These are phyloP conservation scores for Toxotes jaculatrix DNA, from an alignment of 2,113 vertebrate genomes.

Conservation along the genomic window DNA sequence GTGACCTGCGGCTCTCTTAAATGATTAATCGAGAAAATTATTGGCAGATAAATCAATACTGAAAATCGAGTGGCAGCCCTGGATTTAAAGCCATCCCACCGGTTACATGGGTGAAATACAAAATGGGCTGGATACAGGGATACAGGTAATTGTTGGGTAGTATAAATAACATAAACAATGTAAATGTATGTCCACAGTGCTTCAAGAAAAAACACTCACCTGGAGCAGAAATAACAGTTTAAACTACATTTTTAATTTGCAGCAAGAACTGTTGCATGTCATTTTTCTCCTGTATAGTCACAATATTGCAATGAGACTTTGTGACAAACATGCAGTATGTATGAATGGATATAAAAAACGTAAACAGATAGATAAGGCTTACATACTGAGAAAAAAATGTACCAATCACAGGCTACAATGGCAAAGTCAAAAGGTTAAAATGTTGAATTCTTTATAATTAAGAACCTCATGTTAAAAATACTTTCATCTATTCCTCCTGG, in stretches of 20 bases:
- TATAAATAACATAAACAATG: neutral
- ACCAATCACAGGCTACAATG: slow-evolving; percentile 65
- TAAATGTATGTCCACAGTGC: neutral
- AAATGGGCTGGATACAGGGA: neutral
- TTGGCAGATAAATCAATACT: neutral
- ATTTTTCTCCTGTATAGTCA: slow-evolving; percentile 52
- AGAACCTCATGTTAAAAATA: slow-evolving; percentile 54
- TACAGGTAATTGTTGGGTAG: neutral
- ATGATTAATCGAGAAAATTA: neutral
- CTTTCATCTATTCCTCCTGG: slow-evolving; percentile 38
- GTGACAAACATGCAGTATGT: slow-evolving; percentile 60
- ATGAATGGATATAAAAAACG: slow-evolving; percentile 70
- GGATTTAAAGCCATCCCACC: neutral
- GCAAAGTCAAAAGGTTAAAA: slow-evolving; percentile 40
- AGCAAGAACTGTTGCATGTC: slow-evolving; percentile 73
- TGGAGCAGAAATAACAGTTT: slow-evolving; percentile 38
- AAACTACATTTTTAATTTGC: slow-evolving; percentile 78
- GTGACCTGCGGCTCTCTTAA: neutral
- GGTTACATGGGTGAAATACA: slow-evolving; percentile 4
- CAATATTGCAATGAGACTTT: slow-evolving; percentile 46
- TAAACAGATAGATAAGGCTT: slow-evolving; percentile 85
- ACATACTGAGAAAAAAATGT: slow-evolving; percentile 82
- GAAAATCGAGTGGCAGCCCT: neutral
- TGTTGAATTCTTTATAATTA: slow-evolving; percentile 35
- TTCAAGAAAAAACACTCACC: neutral